phyloP scores from a whole-genome alignment of 2,888 invertebrate species.

The Ophioninae sp. region DNA sequence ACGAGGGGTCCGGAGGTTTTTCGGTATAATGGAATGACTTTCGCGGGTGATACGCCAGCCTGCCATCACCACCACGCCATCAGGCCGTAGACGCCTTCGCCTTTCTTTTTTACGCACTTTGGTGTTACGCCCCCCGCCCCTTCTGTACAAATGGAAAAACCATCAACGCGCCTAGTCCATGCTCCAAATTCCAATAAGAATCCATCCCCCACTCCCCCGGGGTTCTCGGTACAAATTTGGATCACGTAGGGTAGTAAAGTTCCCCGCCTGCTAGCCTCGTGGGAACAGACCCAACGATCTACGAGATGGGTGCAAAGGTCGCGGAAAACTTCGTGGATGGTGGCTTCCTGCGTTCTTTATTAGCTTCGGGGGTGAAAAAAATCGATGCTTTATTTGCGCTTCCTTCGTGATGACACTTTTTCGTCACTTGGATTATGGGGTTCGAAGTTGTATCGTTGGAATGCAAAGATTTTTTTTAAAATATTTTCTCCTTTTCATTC shows the following conservation, averaged over 20 bases:
- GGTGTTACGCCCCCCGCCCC: not conserved
- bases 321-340: constrained; percentile 2
- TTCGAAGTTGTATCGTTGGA: too few species aligned
- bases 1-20: not conserved
- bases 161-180: constrained; percentile 26
- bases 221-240: constrained; percentile 6
- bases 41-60: constrained; percentile 46
- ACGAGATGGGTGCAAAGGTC: not conserved
- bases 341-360: not conserved
- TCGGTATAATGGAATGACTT: constrained; percentile 64
- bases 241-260: constrained; percentile 15
- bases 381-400: constrained; percentile 1
- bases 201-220: not conserved
- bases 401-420: not conserved
- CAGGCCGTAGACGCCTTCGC: constrained; percentile 33
- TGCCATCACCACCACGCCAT: constrained; percentile 46
- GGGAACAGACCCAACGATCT: constrained; percentile 32
- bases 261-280: constrained; percentile 41
- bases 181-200: constrained; percentile 34
- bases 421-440: not conserved
- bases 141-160: constrained; percentile 28
- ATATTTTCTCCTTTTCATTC: too few species aligned
- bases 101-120: constrained; percentile 32
- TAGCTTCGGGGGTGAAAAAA: not conserved
- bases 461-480: too few species aligned